Evolutionary conservation across 1,140 invertebrate genomes (phyloP).

Genomic region (Littorina saxatilis): DNA sequence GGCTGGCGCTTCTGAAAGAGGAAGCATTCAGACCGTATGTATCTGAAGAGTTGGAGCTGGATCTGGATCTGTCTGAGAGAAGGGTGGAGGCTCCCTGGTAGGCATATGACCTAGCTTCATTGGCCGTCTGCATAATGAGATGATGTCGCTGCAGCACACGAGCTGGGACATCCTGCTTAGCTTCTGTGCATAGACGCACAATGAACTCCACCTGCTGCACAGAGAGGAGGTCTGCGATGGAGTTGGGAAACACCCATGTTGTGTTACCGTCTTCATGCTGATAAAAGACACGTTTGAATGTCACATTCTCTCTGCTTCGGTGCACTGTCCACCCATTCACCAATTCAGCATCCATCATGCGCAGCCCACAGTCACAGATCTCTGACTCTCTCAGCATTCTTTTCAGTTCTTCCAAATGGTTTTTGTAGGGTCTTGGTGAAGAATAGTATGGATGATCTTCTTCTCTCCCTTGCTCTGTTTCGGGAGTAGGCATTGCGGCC

Average conservation of each 20-base stretch:
- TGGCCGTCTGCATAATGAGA: neutral
- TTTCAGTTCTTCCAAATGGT: slow-evolving; percentile 28
- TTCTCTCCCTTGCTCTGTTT: neutral
- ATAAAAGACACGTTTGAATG: slow-evolving; percentile 20
- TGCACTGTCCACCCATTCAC: slow-evolving; percentile 27
- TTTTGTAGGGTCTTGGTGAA: slow-evolving; percentile 15
- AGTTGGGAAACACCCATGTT: neutral
- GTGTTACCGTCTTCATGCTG: slow-evolving; percentile 33
- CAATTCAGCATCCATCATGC: slow-evolving; percentile 29
- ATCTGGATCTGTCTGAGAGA: neutral
- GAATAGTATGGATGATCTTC: slow-evolving; percentile 21
- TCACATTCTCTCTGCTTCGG: slow-evolving; percentile 6
- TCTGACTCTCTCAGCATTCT: slow-evolving; percentile 26
- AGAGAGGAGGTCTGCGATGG: neutral
- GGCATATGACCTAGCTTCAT: neutral
- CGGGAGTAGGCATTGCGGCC: slow-evolving; percentile 2
- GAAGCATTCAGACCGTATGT: neutral
- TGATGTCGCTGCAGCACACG: neutral
- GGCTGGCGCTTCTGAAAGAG: neutral
- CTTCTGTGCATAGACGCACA: neutral
- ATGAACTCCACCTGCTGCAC: neutral
- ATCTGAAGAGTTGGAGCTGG: neutral
- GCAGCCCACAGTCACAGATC: slow-evolving; percentile 24
- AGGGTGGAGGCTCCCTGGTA: neutral
- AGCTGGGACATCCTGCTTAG: neutral